Evolutionary conservation across 2,113 vertebrate genomes (phyloP).

Genomic region (Chaenogobius annularis): DNA sequence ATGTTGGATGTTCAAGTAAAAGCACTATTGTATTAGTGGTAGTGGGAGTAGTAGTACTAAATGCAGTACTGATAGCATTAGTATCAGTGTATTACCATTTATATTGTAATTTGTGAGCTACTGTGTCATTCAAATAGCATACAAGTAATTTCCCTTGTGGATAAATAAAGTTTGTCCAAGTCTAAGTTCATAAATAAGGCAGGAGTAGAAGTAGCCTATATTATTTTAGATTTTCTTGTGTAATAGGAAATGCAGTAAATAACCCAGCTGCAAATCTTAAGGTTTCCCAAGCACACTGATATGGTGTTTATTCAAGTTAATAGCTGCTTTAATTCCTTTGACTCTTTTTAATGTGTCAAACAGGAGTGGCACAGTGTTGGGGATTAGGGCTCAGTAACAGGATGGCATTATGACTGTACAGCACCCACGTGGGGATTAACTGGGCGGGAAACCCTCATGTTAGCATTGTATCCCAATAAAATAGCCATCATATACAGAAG

Average conservation of each 20-base stretch:
- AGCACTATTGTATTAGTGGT: not conserved
- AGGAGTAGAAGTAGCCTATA: too few relatives aligned
- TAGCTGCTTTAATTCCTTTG: slow-evolving; percentile 33
- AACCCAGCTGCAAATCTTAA: not conserved
- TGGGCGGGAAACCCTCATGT: slow-evolving; percentile 21
- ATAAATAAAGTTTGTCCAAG: too few relatives aligned
- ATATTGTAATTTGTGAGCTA: not conserved
- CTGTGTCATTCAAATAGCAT: not conserved
- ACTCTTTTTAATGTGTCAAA: slow-evolving; percentile 38
- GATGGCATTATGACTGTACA: slow-evolving; percentile 44
- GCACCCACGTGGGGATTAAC: slow-evolving; percentile 56
- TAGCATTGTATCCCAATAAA: slow-evolving; percentile 57
- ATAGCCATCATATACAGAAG: slow-evolving; percentile 53
- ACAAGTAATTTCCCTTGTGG: too few relatives aligned
- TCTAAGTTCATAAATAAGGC: too few relatives aligned
- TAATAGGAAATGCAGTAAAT: not conserved
- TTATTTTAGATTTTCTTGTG: too few relatives aligned
- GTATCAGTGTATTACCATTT: too few relatives aligned
- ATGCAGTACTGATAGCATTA: not conserved
- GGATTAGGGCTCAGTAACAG: slow-evolving; percentile 60
- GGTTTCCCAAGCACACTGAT: slow-evolving; percentile 35
- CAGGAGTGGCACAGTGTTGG: slow-evolving; percentile 25
- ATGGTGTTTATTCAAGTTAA: slow-evolving; percentile 20
- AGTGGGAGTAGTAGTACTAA: not conserved
- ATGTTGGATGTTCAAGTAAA: not conserved